Percentiles rank a stretch among this genome's conserved stretches.
Evolutionary conservation across 2,113 vertebrate species (phyloP).

Genomic region (Rana temporaria): DNA sequence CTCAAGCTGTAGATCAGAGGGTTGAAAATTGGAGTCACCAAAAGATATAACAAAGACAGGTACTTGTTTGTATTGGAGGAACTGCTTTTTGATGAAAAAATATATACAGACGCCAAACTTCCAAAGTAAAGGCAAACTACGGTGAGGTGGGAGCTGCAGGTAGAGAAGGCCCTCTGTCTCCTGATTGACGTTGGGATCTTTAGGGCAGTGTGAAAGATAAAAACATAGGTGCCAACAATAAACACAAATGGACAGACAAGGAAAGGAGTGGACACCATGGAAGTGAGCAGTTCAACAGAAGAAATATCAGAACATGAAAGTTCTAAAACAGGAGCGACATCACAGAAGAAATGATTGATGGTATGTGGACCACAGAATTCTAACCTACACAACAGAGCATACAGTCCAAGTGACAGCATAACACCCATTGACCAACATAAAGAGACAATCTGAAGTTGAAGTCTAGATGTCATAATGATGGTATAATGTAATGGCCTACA

Average conservation of each 20-base stretch:
- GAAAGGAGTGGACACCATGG: neutral
- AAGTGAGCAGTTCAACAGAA: neutral
- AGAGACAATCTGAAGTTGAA: neutral
- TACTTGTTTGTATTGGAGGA: constrained; percentile 5
- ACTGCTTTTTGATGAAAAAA: neutral
- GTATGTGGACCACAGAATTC: constrained; percentile 2
- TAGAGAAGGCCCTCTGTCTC: constrained; percentile 46
- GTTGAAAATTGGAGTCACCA: constrained; percentile 38
- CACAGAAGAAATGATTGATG: constrained; percentile 37
- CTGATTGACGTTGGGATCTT: neutral
- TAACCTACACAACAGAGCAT: neutral
- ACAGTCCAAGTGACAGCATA: neutral
- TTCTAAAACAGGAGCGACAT: constrained; percentile 10
- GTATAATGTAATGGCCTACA: constrained; percentile 39
- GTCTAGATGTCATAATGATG: neutral
- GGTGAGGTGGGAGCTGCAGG: constrained; percentile 35
- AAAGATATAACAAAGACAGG: neutral
- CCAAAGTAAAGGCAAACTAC: constrained; percentile 25
- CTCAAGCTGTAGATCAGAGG: constrained; percentile 37
- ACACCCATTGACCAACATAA: constrained; percentile 14
- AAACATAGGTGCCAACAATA: constrained; percentile 10
- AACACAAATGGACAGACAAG: constrained; percentile 24
- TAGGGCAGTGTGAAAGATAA: constrained; percentile 5
- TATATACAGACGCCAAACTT: constrained; percentile 1
- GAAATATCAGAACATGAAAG: constrained; percentile 13